These are phyloP conservation scores for Aspiorhynchus laticeps DNA, from an alignment of 2,113 vertebrate species.

Conservation along the genomic window DNA sequence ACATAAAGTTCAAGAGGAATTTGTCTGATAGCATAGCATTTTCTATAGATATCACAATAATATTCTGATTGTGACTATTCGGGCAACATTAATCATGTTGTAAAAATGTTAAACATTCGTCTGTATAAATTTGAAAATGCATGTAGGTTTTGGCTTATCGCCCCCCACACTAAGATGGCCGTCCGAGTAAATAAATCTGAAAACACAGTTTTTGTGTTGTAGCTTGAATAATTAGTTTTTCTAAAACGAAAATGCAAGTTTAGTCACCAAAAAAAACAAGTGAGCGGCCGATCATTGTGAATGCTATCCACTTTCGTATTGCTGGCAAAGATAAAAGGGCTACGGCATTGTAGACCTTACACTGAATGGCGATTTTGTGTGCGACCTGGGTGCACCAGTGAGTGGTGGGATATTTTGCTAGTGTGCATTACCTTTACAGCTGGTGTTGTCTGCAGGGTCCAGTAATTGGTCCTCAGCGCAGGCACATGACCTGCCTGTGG, in stretches of 20 bases:
- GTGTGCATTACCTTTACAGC: slow-evolving; percentile 84
- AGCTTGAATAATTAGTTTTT: no score
- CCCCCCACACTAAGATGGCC: no score
- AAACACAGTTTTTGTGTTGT: no score
- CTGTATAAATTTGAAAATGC: no score
- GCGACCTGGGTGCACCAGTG: background rate
- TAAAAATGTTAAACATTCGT: no score
- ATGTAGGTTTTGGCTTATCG: no score
- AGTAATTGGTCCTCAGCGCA: slow-evolving; percentile 95
- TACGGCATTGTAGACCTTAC: background rate
- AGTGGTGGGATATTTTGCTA: background rate
- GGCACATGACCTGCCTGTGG: slow-evolving; percentile 86
- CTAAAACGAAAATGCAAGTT: background rate
- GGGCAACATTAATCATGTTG: no score
- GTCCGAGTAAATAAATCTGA: no score
- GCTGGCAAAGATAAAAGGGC: background rate
- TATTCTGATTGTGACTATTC: no score
- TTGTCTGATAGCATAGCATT: background rate
- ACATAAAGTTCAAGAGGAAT: background rate
- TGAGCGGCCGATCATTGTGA: background rate
- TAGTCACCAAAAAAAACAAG: background rate
- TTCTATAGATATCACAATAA: no score
- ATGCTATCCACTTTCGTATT: background rate
- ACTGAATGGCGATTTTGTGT: background rate
- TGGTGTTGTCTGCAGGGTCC: slow-evolving; percentile 80